phyloP scores from a whole-genome alignment of 2,888 invertebrate species.

The Netelia melanura region DNA sequence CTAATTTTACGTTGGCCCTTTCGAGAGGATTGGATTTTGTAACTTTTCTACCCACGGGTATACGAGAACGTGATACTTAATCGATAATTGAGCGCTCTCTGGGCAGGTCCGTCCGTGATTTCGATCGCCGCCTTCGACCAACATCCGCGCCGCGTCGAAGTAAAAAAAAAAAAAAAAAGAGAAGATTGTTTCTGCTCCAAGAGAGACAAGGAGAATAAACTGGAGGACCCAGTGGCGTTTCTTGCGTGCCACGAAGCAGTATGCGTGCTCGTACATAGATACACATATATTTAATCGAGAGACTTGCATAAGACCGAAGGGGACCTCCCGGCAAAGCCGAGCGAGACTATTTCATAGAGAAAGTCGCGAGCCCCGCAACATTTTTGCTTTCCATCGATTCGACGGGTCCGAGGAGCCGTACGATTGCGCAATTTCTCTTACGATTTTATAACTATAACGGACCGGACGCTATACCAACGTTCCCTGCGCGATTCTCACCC shows the following conservation, averaged over 20 bases:
- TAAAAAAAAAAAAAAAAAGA: not conserved
- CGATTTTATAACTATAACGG: slow-evolving; percentile 67
- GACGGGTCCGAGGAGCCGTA: slow-evolving; percentile 58
- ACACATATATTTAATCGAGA: slow-evolving; percentile 62
- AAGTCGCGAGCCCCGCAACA: slow-evolving; percentile 76
- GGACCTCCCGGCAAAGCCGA: slow-evolving; percentile 72
- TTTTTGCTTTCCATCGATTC: slow-evolving; percentile 81
- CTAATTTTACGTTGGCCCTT: not conserved
- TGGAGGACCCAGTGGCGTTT: slow-evolving; percentile 29
- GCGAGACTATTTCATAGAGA: slow-evolving; percentile 84
- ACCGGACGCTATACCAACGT: slow-evolving; percentile 43
- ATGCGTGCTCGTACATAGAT: slow-evolving; percentile 17
- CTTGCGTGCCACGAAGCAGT: slow-evolving; percentile 31
- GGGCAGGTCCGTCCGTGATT: slow-evolving; percentile 49
- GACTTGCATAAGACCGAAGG: slow-evolving; percentile 80
- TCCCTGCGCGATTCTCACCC: not conserved
- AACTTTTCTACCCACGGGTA: not conserved
- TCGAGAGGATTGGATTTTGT: not conserved
- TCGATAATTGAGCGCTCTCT: slow-evolving; percentile 45
- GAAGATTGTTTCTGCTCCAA: slow-evolving; percentile 2
- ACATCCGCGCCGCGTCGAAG: not conserved
- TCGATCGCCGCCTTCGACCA: not conserved
- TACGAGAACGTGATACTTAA: not conserved
- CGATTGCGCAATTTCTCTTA: slow-evolving; percentile 68
- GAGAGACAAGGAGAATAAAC: slow-evolving; percentile 7